A percentile compares a stretch with the other conserved stretches of the same genome.
Conservation (phyloP, 2,888 invertebrate genomes). For the Phymatocera aterrima region DNA sequence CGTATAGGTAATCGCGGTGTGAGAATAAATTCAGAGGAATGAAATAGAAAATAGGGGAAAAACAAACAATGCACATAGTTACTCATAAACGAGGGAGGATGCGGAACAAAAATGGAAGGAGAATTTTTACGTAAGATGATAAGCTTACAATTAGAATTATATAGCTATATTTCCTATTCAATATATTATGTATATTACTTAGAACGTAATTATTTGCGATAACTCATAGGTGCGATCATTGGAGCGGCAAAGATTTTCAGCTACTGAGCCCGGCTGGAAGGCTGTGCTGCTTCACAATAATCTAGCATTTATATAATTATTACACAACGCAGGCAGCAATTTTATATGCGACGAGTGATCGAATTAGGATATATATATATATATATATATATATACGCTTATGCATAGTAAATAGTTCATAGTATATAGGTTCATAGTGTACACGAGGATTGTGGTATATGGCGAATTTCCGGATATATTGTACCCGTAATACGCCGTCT, state of each 20-base stretch:
- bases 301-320: no score
- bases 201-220: background rate
- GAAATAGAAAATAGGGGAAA: background rate
- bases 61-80: background rate
- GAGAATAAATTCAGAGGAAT: background rate
- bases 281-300: constrained; percentile 48
- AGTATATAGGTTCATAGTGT: no score
- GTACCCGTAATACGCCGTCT: no score
- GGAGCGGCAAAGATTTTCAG: constrained; percentile 48
- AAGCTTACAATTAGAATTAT: background rate
- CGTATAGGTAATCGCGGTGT: background rate
- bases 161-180: background rate
- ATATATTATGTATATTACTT: background rate
- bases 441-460: no score
- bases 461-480: no score
- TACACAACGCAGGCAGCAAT: no score
- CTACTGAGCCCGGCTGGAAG: constrained; percentile 55
- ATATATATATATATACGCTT: constrained; percentile 17
- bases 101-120: no score
- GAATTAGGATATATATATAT: constrained; percentile 8
- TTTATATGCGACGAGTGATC: constrained; percentile 3
- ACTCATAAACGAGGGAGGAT: no score
- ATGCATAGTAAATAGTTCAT: no score
- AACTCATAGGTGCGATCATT: background rate
- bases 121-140: background rate